phyloP scores from a whole-genome alignment of 2,888 invertebrate species.

The Cosmorhoe ocellata region DNA sequence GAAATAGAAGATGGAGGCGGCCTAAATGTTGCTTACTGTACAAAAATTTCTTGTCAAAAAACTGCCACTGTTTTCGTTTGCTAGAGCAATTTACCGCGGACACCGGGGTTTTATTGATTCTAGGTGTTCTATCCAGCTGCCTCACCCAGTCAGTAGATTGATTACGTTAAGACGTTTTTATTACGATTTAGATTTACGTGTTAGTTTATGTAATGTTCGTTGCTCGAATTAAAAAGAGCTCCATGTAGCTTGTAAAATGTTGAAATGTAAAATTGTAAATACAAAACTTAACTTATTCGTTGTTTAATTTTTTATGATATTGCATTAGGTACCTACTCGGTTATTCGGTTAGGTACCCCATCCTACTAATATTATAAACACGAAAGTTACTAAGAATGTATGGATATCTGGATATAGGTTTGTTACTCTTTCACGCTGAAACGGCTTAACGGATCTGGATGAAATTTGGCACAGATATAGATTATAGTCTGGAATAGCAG shows the following conservation, averaged over 20 bases:
- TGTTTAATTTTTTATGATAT: slow-evolving; percentile 47
- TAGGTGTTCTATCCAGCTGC: slow-evolving; percentile 69
- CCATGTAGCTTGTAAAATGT: slow-evolving; percentile 81
- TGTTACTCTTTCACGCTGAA: no score
- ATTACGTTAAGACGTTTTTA: slow-evolving; percentile 77
- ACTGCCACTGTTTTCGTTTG: slow-evolving; percentile 72
- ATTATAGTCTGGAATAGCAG: no score
- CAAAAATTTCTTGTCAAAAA: slow-evolving; percentile 58
- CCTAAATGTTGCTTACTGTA: slow-evolving; percentile 68
- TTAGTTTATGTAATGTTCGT: slow-evolving; percentile 82
- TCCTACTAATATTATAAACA: no score
- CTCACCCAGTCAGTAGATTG: slow-evolving; percentile 71
- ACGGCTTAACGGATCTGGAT: no score
- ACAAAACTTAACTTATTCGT: slow-evolving; percentile 72
- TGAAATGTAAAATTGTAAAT: slow-evolving; percentile 82
- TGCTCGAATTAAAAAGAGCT: slow-evolving; percentile 83
- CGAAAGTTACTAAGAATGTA: no score
- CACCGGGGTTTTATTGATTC: slow-evolving; percentile 79
- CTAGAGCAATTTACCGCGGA: slow-evolving; percentile 45
- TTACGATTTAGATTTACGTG: slow-evolving; percentile 81
- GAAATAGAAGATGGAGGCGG: slow-evolving; percentile 59
- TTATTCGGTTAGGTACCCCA: no score
- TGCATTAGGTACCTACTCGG: no score
- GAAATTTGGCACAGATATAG: no score
- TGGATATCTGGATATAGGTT: no score